Base-by-base conservation (phyloP, 2,888 invertebrate genomes). In the Trachelus stipa region DNA sequence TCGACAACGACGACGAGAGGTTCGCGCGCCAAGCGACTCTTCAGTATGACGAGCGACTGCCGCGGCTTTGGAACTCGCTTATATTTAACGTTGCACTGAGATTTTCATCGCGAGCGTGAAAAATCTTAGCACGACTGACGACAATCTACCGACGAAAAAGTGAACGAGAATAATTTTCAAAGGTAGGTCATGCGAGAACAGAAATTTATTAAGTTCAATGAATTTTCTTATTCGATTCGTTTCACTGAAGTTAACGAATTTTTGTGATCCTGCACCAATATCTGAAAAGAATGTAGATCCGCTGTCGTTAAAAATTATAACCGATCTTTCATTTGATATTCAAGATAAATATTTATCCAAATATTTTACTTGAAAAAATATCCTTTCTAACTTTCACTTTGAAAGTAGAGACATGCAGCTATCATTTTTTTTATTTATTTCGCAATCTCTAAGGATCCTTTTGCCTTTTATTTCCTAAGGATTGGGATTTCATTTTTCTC, bases 11-110 rank as follows among this genome's bases (percentile, higher is more conserved):
- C 40, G 40, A 40, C 40, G 40, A 40, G 40, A 15, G 69, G 77
- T 77, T 77, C 77, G 77, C 77, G 77, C 77, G 77, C 77, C 74
- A 77, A 77, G 68, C 69, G 77, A 40, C 74, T 69, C 34, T 69
- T 77, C 74, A 77, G 77, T 77, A 74, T 77, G 77, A 77, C 77
- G 74, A 77, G 74, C 40, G 40, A 40, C 40, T 40, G 40, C 40
- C 40, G 40, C 40, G 40, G 40, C 40, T 40, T 40, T 15, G 15
- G 40, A 15, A 40, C 40, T 40, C 15, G 6, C 4, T 15, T 40
- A 15, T 40, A 40, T 15, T 40, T 40, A 40, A 40, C 40, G 6
- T 15, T 40, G 40, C 15, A 6, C 4, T 15, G 15, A 40, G 40
- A 40, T 15, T 40, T 15, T 40, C 40, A 15, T 40, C 40, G 40